phyloP scores from a whole-genome alignment of 2,113 vertebrate genomes.

The Tyrannus savana region DNA sequence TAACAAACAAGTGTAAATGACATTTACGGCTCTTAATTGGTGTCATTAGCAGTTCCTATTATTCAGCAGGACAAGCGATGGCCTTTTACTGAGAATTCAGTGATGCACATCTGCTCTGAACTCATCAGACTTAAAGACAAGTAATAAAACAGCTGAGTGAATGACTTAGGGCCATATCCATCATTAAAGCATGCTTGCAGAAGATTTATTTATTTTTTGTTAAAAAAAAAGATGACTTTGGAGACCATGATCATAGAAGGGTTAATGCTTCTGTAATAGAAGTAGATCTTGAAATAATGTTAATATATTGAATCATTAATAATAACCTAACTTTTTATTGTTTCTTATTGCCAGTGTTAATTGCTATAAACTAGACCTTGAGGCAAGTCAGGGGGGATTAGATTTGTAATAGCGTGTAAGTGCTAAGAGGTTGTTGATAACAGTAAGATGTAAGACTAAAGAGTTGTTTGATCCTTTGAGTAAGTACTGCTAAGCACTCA shows the following conservation, averaged over 20 bases:
- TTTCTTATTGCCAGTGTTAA: background rate
- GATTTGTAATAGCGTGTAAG: background rate
- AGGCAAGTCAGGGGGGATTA: background rate
- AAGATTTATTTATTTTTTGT: background rate
- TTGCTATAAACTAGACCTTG: background rate
- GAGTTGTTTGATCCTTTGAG: background rate
- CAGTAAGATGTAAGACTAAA: background rate
- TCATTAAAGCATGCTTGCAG: conserved; percentile 55
- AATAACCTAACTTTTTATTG: background rate
- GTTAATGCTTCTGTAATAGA: background rate
- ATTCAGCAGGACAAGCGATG: conserved; percentile 77
- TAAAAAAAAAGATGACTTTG: background rate
- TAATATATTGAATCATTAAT: background rate
- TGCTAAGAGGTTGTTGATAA: background rate
- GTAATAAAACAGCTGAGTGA: conserved; percentile 76
- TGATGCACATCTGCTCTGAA: conserved; percentile 74
- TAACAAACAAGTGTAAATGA: conserved; percentile 79
- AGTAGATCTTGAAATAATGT: background rate
- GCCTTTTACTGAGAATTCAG: conserved; percentile 78
- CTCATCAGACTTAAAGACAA: conserved; percentile 76
- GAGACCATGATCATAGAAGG: background rate
- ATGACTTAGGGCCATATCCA: conserved; percentile 66
- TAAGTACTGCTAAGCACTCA: background rate
- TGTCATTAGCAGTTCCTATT: conserved; percentile 77
- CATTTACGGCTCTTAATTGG: conserved; percentile 79